phyloP scores from a whole-genome alignment of 2,888 invertebrate genomes.

The Eledone cirrhosa region DNA sequence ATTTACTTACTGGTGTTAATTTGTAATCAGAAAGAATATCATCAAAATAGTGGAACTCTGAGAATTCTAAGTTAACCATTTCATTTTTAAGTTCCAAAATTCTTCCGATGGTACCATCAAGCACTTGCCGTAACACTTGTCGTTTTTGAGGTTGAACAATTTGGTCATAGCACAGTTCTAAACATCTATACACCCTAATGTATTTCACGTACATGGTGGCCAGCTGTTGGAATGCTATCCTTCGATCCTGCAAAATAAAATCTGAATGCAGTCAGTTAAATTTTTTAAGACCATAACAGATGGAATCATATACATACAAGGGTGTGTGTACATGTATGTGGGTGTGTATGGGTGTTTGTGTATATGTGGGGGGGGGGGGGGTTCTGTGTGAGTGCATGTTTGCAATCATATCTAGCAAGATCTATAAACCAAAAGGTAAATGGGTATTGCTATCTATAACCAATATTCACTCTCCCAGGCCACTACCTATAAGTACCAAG shows the following conservation, averaged over 20 bases:
- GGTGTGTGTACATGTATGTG: too few relatives aligned
- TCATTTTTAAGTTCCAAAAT: slow-evolving; percentile 87
- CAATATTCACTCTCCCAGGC: too few relatives aligned
- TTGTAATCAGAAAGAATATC: slow-evolving; percentile 79
- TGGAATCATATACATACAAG: too few relatives aligned
- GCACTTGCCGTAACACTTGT: slow-evolving; percentile 74
- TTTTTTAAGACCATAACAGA: too few relatives aligned
- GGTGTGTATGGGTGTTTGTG: too few relatives aligned
- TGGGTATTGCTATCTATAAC: too few relatives aligned
- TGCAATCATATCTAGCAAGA: too few relatives aligned
- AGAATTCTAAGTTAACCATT: slow-evolving; percentile 84
- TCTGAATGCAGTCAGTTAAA: too few relatives aligned
- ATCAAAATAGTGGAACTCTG: slow-evolving; percentile 88
- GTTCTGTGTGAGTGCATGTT: too few relatives aligned
- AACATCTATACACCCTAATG: slow-evolving; percentile 77
- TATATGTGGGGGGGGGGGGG: too few relatives aligned
- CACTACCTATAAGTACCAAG: too few relatives aligned
- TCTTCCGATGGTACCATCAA: slow-evolving; percentile 77
- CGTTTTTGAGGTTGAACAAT: slow-evolving; percentile 92
- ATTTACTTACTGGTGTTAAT: slow-evolving; percentile 74
- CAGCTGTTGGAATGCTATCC: slow-evolving; percentile 65
- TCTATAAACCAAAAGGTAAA: too few relatives aligned
- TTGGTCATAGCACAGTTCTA: slow-evolving; percentile 88
- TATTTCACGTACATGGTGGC: slow-evolving; percentile 80
- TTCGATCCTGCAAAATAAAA: slow-evolving; percentile 59